Evolutionary conservation across 2,888 invertebrate genomes (phyloP), one percentile per base, ranked within the genome.

Genomic region (Salpingus planirostris): DNA sequence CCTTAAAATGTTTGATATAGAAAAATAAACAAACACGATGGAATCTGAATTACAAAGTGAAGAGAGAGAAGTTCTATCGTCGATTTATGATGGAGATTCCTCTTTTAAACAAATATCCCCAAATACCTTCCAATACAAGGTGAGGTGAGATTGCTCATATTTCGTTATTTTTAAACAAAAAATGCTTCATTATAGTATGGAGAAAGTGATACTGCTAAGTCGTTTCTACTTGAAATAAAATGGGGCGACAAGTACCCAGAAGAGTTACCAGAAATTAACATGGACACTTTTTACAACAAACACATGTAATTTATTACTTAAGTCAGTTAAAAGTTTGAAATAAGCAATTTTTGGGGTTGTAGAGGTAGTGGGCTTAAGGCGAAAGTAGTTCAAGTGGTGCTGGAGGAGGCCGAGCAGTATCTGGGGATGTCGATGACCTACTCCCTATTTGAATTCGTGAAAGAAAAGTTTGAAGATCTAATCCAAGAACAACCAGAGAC

Each of bases 341-440:
- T 10, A 12, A n/a, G 11, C 3, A 12, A n/a, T 3, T 12, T 25
- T 25, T 27, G 15, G 10, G 6, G 11, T 24, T 24, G 5, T 24
- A 5, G 88, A 60, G 57, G 80, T 40, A 68, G 71, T 21, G 56
- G 70, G 2, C 78, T 88, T 0, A 90, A 90, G 64, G 67, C 77
- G 26, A 79, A 76, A 55, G 75, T 91, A 38, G 54, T 73, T 7
- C 59, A 67, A 5, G 68, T 72, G 29, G 63, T 88, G 1, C 66
- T 68, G 8, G 66, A 70, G 7, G 88, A 90, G 62, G 86, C 86
- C 0, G 78, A 85, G 22, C 82, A 85, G 50, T 84, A 85, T 73
- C 53, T 90, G 10, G 93, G 91, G 1, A 83, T 82, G 66, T 90
- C 91, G 2, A 92, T 93, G 91, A 95, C 92, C 0, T 96, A 90